Evolutionary conservation across 2,113 vertebrate genomes (phyloP).

Genomic region (Pseudorhombus dupliciocellatus): DNA sequence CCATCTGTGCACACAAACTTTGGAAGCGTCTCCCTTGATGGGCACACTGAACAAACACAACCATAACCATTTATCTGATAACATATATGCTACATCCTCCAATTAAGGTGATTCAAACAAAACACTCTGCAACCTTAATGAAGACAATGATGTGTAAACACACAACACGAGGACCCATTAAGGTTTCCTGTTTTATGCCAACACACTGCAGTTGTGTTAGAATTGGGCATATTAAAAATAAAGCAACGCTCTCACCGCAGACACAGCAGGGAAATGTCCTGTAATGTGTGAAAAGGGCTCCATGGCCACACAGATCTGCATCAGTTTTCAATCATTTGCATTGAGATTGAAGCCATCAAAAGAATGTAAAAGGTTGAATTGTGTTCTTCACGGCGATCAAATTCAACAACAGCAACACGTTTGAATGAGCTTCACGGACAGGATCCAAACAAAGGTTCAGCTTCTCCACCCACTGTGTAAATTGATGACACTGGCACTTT

Average conservation of each 20-base stretch:
- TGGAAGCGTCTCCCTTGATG: constrained; percentile 31
- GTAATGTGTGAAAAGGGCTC: background rate
- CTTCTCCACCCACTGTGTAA: background rate
- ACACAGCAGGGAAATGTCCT: background rate
- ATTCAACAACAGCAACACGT: background rate
- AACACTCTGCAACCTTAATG: no score
- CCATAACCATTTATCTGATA: background rate
- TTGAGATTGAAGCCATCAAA: background rate
- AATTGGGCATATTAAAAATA: background rate
- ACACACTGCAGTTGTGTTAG: background rate
- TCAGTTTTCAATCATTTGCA: background rate
- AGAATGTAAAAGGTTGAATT: background rate
- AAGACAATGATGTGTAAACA: background rate
- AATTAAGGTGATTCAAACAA: no score
- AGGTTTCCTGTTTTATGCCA: background rate
- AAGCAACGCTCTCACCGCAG: background rate
- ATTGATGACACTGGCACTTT: background rate
- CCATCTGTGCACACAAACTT: constrained; percentile 49
- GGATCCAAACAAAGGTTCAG: background rate
- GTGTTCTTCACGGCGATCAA: background rate
- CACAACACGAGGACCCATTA: background rate
- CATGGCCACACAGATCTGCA: background rate
- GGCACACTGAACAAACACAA: constrained; percentile 15
- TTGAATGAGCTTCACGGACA: background rate
- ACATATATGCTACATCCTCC: no score